A percentile compares a stretch with the other conserved stretches of the same genome.
These are phyloP conservation scores for Semicossyphus pulcher DNA, from an alignment of 2,113 vertebrate genomes.

Conservation along the genomic window DNA sequence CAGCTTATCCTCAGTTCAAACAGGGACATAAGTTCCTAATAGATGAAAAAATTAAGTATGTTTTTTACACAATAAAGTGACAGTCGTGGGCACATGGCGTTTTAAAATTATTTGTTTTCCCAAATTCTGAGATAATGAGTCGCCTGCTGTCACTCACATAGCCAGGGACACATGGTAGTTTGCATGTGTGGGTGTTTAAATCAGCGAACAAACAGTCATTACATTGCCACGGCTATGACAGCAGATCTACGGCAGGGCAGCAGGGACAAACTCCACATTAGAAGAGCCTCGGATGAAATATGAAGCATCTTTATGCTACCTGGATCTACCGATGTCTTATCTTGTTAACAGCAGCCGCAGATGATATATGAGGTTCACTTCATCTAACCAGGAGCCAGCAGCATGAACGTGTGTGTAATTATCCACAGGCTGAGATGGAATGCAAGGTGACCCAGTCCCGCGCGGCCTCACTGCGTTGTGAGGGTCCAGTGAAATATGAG, in stretches of 20 bases:
- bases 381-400: slow-evolving; percentile 28
- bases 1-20: no score
- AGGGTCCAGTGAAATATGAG: slow-evolving; percentile 45
- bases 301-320: slow-evolving; percentile 41
- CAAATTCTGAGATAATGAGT: neutral
- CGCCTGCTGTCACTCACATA: neutral
- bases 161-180: neutral
- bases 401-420: slow-evolving; percentile 35
- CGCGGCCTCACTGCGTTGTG: slow-evolving; percentile 14
- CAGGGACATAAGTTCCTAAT: no score
- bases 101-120: neutral
- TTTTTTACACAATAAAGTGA: no score
- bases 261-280: slow-evolving; percentile 22
- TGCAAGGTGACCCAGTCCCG: slow-evolving; percentile 57
- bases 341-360: slow-evolving; percentile 44
- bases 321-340: slow-evolving; percentile 52
- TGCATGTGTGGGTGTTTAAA: neutral
- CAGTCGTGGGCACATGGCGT: no score
- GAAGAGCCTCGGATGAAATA: slow-evolving; percentile 51
- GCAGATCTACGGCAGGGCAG: slow-evolving; percentile 5
- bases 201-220: neutral
- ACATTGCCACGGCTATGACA: neutral
- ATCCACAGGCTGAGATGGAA: slow-evolving; percentile 30
- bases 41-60: no score
- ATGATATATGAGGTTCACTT: slow-evolving; percentile 58